Conservation (phyloP, 2,888 invertebrate genomes). For the Mythimna vitellina region DNA sequence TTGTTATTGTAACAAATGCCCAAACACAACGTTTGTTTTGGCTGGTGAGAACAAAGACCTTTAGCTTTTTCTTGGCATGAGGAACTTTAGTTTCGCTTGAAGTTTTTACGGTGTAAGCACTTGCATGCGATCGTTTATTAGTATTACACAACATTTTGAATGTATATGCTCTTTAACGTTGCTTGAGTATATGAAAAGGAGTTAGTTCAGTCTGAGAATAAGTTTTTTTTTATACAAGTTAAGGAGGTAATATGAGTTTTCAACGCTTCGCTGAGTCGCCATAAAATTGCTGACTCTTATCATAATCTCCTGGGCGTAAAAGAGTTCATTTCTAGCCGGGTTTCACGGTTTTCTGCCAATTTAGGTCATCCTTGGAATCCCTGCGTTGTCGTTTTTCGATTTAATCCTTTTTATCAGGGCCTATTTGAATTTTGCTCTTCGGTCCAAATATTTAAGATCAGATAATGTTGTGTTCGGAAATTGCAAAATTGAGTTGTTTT, state of each 20-base stretch:
- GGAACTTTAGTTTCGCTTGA: conserved; percentile 78
- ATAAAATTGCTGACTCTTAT: conserved; percentile 59
- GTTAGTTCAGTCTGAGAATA: conserved; percentile 66
- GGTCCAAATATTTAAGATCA: conserved; percentile 32
- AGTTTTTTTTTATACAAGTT: conserved; percentile 51
- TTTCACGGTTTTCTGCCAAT: conserved; percentile 47
- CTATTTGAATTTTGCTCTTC: conserved; percentile 40
- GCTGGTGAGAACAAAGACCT: conserved; percentile 87
- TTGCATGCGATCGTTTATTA: conserved; percentile 71
- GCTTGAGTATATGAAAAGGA: conserved; percentile 62
- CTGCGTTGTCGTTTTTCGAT: conserved; percentile 38
- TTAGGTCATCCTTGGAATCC: conserved; percentile 48
- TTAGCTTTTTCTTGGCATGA: conserved; percentile 77
- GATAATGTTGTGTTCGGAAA: conserved; percentile 15
- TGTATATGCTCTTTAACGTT: conserved; percentile 70
- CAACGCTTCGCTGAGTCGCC: conserved; percentile 38
- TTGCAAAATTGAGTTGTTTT: neutral
- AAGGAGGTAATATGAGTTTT: conserved; percentile 50
- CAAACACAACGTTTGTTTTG: conserved; percentile 87
- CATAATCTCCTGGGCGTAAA: conserved; percentile 46
- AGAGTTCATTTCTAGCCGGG: conserved; percentile 56
- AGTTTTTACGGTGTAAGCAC: conserved; percentile 81
- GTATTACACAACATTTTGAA: conserved; percentile 74
- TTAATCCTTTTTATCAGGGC: conserved; percentile 54
- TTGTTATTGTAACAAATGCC: conserved; percentile 87